A percentile compares a stretch with the other conserved stretches of the same genome.
Conservation (phyloP, 1,140 invertebrate genomes). For the Camponotus vicinus region DNA sequence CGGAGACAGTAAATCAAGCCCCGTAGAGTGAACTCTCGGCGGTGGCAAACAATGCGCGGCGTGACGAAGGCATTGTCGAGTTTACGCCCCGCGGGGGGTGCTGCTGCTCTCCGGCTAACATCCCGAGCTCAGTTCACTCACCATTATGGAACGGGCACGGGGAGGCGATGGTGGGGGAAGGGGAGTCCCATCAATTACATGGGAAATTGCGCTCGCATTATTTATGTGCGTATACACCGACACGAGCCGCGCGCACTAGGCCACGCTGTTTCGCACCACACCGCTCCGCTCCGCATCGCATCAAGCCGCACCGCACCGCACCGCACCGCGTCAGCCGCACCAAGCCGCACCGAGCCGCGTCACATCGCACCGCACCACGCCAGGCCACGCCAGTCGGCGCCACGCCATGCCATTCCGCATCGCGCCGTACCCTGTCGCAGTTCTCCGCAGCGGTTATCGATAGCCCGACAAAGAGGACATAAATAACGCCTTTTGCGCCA, state of each 20-base stretch:
- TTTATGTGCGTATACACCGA: conserved; percentile 80
- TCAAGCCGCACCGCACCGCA: conserved; percentile 46
- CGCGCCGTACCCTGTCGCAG: conserved; percentile 62
- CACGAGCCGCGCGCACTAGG: conserved; percentile 69
- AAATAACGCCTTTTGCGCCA: conserved; percentile 80
- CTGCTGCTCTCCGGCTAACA: conserved; percentile 69
- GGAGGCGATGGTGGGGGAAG: conserved; percentile 57
- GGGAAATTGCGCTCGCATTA: conserved; percentile 84
- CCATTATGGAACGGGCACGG: conserved; percentile 77
- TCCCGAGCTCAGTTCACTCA: conserved; percentile 78
- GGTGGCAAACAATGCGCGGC: conserved; percentile 83
- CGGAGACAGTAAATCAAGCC: conserved; percentile 80
- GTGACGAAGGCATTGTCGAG: conserved; percentile 84
- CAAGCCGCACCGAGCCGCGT: conserved; percentile 20
- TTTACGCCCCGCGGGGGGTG: conserved; percentile 82
- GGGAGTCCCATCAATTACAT: conserved; percentile 83
- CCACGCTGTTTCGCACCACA: conserved; percentile 63
- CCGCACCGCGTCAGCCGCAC: conserved; percentile 35
- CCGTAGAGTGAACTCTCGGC: conserved; percentile 76
- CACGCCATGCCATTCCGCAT: conserved; percentile 47
- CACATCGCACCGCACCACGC: conserved; percentile 44
- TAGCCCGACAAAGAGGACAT: conserved; percentile 81
- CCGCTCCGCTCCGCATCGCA: conserved; percentile 57
- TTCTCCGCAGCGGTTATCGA: conserved; percentile 77
- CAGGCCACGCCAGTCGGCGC: background rate